These are phyloP conservation scores for Myxocyprinus asiaticus DNA, from an alignment of 2,113 vertebrate genomes.

Conservation along the genomic window DNA sequence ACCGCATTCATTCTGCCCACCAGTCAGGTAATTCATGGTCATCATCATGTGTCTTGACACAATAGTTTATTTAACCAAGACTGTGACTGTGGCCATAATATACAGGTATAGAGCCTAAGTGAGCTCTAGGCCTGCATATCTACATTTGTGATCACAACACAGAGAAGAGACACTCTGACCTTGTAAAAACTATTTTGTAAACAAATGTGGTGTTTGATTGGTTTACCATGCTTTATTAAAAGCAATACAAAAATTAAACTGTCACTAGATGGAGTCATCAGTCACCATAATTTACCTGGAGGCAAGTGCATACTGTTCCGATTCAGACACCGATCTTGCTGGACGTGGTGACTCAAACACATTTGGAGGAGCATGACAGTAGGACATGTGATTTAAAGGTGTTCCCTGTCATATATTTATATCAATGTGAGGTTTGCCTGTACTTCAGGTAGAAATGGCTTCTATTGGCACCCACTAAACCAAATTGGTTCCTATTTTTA, in stretches of 20 bases:
- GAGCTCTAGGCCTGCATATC: too few relatives aligned
- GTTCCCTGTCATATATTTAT: constrained; percentile 8
- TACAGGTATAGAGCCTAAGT: too few relatives aligned
- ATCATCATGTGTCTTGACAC: too few relatives aligned
- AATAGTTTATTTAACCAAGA: too few relatives aligned
- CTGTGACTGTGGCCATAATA: too few relatives aligned
- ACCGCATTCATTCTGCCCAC: background rate
- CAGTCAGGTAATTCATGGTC: too few relatives aligned
- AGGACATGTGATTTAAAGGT: background rate
- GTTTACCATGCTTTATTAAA: background rate
- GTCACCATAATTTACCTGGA: background rate
- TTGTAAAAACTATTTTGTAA: too few relatives aligned
- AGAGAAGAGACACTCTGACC: too few relatives aligned
- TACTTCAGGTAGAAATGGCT: constrained; percentile 55
- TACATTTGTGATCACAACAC: too few relatives aligned
- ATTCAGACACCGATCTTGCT: too few relatives aligned
- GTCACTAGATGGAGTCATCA: too few relatives aligned
- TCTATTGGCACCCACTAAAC: constrained; percentile 3
- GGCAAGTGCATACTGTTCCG: background rate
- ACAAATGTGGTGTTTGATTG: background rate
- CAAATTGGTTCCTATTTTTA: constrained; percentile 46
- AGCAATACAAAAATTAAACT: background rate
- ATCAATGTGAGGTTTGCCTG: constrained; percentile 48
- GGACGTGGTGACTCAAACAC: background rate
- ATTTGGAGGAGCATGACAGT: background rate